phyloP scores from a whole-genome alignment of 2,797 vertebrate genomes.

The Picus viridis region DNA sequence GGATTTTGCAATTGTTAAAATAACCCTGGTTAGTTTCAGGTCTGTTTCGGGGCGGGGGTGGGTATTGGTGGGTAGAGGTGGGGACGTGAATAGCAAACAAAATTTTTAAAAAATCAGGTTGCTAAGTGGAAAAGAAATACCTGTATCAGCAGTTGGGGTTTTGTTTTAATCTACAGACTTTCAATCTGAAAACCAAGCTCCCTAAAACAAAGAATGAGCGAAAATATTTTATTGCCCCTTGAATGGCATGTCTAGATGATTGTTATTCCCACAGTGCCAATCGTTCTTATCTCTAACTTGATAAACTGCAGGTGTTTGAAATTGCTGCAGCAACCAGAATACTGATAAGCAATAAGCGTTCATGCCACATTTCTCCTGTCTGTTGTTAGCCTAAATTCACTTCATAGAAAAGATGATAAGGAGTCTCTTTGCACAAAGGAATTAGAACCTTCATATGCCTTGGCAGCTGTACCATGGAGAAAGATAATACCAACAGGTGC shows the following conservation, averaged over 20 bases:
- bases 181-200: background rate
- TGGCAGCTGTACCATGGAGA: background rate
- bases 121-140: background rate
- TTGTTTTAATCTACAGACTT: background rate
- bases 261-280: constrained; percentile 40
- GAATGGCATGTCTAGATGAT: background rate
- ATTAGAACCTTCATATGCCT: constrained; percentile 4
- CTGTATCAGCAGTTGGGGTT: background rate
- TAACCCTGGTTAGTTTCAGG: background rate
- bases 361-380: constrained; percentile 12
- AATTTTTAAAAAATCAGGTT: background rate
- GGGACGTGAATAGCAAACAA: no score
- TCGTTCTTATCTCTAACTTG: constrained; percentile 40
- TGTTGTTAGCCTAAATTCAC: constrained; percentile 17
- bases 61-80: no score
- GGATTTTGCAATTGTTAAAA: background rate
- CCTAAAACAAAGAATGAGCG: constrained; percentile 10
- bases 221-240: background rate
- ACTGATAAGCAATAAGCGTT: background rate
- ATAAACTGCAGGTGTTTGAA: constrained; percentile 56
- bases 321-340: constrained; percentile 20
- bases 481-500: constrained; percentile 1
- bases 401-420: constrained; percentile 20
- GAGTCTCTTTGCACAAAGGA: constrained; percentile 17
- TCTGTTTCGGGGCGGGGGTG: background rate